Evolutionary conservation across 2,113 vertebrate species (phyloP).

Genomic region (Caretta caretta): DNA sequence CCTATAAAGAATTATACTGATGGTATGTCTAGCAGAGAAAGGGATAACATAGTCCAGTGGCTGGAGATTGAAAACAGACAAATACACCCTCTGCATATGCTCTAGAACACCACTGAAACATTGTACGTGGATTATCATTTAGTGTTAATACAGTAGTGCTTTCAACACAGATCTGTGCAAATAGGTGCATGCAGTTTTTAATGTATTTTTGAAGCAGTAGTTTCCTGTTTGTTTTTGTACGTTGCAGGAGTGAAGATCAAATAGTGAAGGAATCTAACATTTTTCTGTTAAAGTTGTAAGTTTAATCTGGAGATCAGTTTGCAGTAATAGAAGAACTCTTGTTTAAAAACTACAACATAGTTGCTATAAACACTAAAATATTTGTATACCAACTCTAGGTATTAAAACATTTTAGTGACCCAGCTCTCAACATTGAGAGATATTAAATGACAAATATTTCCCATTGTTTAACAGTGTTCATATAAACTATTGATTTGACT

Average conservation of each 20-base stretch:
- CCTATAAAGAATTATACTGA: background rate
- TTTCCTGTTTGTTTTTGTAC: background rate
- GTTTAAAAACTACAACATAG: too few species aligned
- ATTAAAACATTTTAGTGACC: background rate
- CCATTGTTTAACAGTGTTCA: background rate
- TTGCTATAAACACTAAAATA: background rate
- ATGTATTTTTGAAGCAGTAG: background rate
- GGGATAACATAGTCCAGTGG: background rate
- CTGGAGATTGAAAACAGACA: background rate
- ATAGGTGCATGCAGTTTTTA: background rate
- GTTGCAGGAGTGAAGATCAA: background rate
- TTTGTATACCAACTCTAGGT: background rate
- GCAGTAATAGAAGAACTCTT: background rate
- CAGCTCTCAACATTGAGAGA: background rate
- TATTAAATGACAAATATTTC: background rate
- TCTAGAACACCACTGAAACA: background rate
- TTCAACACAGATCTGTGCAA: background rate
- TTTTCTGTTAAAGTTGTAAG: background rate
- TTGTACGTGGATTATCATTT: background rate
- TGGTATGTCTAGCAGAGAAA: background rate
- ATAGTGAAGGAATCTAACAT: background rate
- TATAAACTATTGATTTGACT: background rate
- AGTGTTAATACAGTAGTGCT: background rate
- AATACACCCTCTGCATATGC: background rate
- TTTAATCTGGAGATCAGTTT: background rate